phyloP scores from a whole-genome alignment of 2,113 vertebrate species.

The Sporophila hypoxantha region DNA sequence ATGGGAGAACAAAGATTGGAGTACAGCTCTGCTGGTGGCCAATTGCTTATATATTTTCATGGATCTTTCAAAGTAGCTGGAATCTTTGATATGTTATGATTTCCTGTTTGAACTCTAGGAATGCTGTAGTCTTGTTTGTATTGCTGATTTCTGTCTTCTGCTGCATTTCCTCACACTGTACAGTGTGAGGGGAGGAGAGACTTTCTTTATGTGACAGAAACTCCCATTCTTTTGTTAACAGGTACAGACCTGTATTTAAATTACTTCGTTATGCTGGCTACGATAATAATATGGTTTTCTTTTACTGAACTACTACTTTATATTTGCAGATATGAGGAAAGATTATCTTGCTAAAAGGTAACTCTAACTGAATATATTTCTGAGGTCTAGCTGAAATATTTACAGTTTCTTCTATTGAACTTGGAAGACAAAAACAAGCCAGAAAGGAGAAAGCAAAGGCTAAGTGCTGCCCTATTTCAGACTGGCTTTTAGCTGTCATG shows the following conservation, averaged over 20 bases:
- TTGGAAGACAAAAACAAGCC: neutral
- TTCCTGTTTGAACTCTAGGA: conserved; percentile 14
- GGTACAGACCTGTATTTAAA: neutral
- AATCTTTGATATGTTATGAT: neutral
- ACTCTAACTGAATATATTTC: neutral
- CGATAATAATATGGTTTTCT: neutral
- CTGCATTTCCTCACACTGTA: neutral
- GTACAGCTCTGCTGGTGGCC: conserved; percentile 2
- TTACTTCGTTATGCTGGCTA: neutral
- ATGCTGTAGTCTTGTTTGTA: neutral
- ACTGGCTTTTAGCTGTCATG: neutral
- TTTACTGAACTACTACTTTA: neutral
- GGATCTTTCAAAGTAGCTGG: neutral
- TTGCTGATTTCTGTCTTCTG: neutral
- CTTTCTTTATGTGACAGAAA: neutral
- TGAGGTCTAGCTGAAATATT: neutral
- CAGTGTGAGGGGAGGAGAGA: neutral
- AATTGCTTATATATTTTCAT: neutral
- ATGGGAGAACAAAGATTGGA: neutral
- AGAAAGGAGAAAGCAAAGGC: neutral
- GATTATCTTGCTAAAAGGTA: neutral
- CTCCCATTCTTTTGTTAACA: neutral
- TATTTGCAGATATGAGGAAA: neutral
- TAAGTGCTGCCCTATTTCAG: neutral
- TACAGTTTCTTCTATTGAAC: neutral